A percentile compares a stretch with the other conserved stretches of the same genome.
Evolutionary conservation across 2,888 invertebrate genomes (phyloP).

Genomic region (Micropterix aruncella): DNA sequence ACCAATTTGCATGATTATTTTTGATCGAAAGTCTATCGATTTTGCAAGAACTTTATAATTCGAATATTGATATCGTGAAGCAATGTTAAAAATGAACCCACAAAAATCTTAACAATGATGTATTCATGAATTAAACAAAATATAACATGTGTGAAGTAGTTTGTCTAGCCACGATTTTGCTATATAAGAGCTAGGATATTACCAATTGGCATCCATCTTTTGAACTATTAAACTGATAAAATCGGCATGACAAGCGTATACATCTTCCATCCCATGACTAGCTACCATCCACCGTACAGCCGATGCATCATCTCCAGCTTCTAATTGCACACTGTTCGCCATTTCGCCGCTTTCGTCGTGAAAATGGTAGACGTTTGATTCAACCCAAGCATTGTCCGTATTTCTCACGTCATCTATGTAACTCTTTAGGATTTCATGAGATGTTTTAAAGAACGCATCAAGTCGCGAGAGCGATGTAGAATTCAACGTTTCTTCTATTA

Average conservation of each 20-base stretch:
- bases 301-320: slow-evolving; percentile 86
- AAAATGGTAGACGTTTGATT: slow-evolving; percentile 85
- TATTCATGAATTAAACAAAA: not conserved
- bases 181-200: too few relatives aligned
- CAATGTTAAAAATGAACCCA: too few relatives aligned
- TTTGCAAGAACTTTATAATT: too few relatives aligned
- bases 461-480: too few relatives aligned
- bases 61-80: too few relatives aligned
- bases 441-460: slow-evolving; percentile 43
- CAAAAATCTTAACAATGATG: too few relatives aligned
- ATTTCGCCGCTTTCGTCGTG: slow-evolving; percentile 68
- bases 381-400: slow-evolving; percentile 99
- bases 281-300: slow-evolving; percentile 77
- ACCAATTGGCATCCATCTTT: too few relatives aligned
- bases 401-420: slow-evolving; percentile 97
- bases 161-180: too few relatives aligned
- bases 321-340: slow-evolving; percentile 53
- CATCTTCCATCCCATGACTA: not conserved
- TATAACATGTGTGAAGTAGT: not conserved
- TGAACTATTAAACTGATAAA: too few relatives aligned
- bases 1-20: too few relatives aligned
- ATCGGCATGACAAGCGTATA: not conserved
- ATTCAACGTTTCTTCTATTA: slow-evolving; percentile 89
- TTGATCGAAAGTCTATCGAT: too few relatives aligned
- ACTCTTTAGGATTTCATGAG: slow-evolving; percentile 67